Conservation (phyloP, 2,797 vertebrate species). For the Anguilla pacifica region DNA sequence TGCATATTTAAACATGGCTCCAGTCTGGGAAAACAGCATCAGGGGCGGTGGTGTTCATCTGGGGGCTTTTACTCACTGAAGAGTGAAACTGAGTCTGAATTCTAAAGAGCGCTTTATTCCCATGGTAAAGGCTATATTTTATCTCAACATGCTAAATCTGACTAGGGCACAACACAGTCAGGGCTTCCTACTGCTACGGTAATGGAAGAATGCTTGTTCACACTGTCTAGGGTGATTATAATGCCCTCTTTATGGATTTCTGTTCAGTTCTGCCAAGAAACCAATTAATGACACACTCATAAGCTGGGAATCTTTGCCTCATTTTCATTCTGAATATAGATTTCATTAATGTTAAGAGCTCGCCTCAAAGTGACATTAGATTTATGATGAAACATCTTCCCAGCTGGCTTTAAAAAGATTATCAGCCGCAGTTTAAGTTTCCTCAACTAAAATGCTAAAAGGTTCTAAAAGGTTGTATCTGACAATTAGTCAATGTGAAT, state of each 20-base stretch:
- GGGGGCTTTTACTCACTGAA: too few species aligned
- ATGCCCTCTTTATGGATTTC: neutral
- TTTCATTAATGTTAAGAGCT: neutral
- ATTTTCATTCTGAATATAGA: neutral
- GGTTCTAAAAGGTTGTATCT: neutral
- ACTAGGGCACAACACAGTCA: neutral
- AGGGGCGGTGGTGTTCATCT: too few species aligned
- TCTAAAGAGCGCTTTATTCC: neutral
- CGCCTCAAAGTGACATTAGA: neutral
- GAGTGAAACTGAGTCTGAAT: neutral
- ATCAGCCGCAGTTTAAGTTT: neutral
- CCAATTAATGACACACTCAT: neutral
- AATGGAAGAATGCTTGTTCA: neutral
- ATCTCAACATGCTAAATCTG: neutral
- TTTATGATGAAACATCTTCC: neutral
- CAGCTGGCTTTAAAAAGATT: neutral
- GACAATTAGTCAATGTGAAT: neutral
- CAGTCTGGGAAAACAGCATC: too few species aligned
- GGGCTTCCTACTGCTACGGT: neutral
- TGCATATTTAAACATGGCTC: too few species aligned
- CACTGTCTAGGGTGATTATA: neutral
- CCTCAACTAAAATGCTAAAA: neutral
- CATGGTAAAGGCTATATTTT: neutral
- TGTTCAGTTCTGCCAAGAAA: neutral
- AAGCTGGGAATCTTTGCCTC: neutral